Percentiles rank a stretch among this genome's conserved stretches.
Evolutionary conservation across 2,113 vertebrate species (phyloP).

Genomic region (Nothocercus julius): DNA sequence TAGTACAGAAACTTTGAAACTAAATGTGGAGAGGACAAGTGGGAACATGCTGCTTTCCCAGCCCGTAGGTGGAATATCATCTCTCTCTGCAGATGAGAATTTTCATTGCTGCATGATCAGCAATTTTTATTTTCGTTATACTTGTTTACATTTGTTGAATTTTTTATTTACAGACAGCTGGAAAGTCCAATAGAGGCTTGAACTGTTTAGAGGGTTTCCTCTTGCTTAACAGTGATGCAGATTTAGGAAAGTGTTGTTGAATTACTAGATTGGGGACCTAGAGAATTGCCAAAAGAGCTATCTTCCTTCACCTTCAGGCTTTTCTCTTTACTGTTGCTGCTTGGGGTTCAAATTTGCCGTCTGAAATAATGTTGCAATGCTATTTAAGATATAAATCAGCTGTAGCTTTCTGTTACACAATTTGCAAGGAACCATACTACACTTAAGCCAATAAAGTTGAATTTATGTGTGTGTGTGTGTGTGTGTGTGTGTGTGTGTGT

Average conservation of each 20-base stretch:
- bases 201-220: not conserved
- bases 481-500: too few species aligned
- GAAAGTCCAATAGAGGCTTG: not conserved
- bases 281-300: not conserved
- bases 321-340: not conserved
- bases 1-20: not conserved
- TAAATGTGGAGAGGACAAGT: not conserved
- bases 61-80: not conserved
- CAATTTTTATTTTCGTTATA: not conserved
- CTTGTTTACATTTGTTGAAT: not conserved
- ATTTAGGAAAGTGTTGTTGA: not conserved
- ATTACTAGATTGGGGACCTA: not conserved
- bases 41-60: not conserved
- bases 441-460: not conserved
- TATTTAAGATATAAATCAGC: not conserved
- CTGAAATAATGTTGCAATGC: not conserved
- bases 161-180: not conserved
- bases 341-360: not conserved
- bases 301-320: not conserved
- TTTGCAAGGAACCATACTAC: not conserved
- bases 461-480: too few species aligned
- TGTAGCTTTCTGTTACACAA: not conserved
- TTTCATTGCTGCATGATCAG: not conserved
- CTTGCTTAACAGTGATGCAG: not conserved
- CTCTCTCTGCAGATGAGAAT: not conserved